Evolutionary conservation across 2,888 invertebrate species (phyloP).

Genomic region (Pterostichus madidus): DNA sequence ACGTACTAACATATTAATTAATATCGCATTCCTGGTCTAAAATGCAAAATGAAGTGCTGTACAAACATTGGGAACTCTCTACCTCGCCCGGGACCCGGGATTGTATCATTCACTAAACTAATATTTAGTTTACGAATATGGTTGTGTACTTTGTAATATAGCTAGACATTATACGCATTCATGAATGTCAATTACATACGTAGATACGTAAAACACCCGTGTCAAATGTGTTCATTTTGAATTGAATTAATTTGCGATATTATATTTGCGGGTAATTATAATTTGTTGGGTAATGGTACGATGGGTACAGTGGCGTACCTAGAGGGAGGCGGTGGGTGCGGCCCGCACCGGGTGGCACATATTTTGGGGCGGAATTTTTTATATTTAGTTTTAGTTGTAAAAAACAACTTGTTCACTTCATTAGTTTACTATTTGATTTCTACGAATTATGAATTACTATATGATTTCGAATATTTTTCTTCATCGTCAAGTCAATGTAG

Average conservation of each 20-base stretch:
- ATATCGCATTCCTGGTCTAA: neutral
- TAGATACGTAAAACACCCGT: neutral
- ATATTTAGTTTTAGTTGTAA: too few relatives aligned
- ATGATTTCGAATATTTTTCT: too few relatives aligned
- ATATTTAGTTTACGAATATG: constrained; percentile 10
- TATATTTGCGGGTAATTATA: neutral
- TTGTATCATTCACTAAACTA: constrained; percentile 1
- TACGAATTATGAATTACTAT: too few relatives aligned
- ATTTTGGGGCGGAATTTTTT: too few relatives aligned
- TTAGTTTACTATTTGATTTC: too few relatives aligned
- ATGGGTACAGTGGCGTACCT: too few relatives aligned
- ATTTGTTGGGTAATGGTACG: too few relatives aligned
- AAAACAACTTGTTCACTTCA: too few relatives aligned
- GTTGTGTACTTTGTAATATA: neutral
- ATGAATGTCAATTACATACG: neutral
- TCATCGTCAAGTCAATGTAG: too few relatives aligned
- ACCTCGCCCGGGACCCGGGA: neutral
- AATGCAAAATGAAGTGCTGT: neutral
- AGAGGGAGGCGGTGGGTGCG: too few relatives aligned
- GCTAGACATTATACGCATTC: neutral
- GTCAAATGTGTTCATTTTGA: neutral
- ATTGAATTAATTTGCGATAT: neutral
- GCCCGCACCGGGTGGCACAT: too few relatives aligned
- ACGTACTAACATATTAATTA: neutral
- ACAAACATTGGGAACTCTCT: neutral